Conservation (phyloP, 2,888 invertebrate genomes). For the Tinea trinotella region DNA sequence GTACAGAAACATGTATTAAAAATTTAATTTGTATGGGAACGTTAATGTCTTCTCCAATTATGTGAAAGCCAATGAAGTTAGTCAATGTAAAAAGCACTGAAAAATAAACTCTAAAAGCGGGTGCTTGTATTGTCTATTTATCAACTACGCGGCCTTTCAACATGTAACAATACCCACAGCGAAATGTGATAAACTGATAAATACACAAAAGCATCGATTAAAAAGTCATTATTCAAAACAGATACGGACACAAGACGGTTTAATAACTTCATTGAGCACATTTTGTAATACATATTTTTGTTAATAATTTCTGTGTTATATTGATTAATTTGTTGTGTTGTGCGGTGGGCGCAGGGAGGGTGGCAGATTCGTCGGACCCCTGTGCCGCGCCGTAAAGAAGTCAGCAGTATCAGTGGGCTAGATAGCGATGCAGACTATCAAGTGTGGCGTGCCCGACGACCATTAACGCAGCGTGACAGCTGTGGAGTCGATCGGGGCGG, state of each 20-base stretch:
- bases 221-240: neutral
- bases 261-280: neutral
- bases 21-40: too few species aligned
- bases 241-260: neutral
- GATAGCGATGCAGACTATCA: conserved; percentile 51
- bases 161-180: neutral
- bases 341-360: neutral
- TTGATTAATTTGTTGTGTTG: neutral
- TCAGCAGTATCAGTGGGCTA: conserved; percentile 7
- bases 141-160: neutral
- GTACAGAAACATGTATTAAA: too few species aligned
- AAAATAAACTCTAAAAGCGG: neutral
- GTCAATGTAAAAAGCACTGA: neutral
- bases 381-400: conserved; percentile 8
- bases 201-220: neutral
- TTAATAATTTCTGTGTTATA: neutral
- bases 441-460: conserved; percentile 61
- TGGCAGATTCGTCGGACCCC: neutral
- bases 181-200: neutral
- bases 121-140: neutral
- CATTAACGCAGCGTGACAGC: conserved; percentile 70
- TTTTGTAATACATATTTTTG: neutral
- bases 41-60: neutral
- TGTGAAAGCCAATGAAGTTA: neutral
- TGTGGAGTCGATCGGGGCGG: conserved; percentile 24